phyloP scores from a whole-genome alignment of 2,797 vertebrate species.

The Carduelis carduelis region DNA sequence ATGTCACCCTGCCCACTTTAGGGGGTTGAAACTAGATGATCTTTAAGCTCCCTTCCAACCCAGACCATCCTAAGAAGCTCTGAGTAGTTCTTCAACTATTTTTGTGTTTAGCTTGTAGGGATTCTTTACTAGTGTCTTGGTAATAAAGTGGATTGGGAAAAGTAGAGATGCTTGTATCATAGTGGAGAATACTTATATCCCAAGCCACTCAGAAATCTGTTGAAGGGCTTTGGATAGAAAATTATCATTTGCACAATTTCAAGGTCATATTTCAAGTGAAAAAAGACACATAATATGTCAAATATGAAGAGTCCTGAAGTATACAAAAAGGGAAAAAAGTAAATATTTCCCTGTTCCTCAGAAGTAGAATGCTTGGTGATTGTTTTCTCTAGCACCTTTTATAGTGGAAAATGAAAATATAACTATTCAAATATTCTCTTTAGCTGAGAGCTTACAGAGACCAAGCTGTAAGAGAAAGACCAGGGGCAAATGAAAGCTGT shows the following conservation, averaged over 20 bases:
- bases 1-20: fast-evolving
- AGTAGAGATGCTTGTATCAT: background rate
- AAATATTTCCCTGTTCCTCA: background rate
- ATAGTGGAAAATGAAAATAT: background rate
- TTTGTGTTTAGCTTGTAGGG: background rate
- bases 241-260: background rate
- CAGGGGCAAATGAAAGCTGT: background rate
- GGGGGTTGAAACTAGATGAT: background rate
- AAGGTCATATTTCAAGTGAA: background rate
- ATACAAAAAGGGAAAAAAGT: background rate
- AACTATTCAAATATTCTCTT: background rate
- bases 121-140: background rate
- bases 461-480: background rate
- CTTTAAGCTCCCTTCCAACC: background rate
- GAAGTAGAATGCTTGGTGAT: background rate
- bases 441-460: background rate
- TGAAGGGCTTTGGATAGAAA: background rate
- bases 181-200: background rate
- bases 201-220: background rate
- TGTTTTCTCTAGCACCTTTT: background rate
- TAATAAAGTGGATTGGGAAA: background rate
- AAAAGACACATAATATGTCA: background rate
- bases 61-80: background rate
- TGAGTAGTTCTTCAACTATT: background rate
- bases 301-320: background rate